phyloP scores from a whole-genome alignment of 2,797 vertebrate species.

The Taenioides sp. region DNA sequence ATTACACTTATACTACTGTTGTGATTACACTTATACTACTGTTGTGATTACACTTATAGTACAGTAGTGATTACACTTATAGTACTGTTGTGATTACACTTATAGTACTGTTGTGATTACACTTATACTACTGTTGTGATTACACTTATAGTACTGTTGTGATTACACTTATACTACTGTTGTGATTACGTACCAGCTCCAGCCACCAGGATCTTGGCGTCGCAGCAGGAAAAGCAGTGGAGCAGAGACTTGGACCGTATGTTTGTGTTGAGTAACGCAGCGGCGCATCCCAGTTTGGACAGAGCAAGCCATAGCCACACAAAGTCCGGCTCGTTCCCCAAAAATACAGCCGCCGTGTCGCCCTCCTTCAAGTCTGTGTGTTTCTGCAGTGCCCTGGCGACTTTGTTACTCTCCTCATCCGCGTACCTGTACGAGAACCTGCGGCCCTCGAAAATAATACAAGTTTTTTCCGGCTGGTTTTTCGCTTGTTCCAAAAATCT shows the following conservation, averaged over 20 bases:
- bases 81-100: no score
- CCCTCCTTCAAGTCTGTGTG: conserved; percentile 67
- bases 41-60: no score
- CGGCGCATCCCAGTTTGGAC: conserved; percentile 81
- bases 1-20: no score
- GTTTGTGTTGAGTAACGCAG: conserved; percentile 83
- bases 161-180: no score
- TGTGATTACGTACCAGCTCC: conserved; percentile 74
- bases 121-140: no score
- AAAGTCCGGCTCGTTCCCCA: conserved; percentile 80
- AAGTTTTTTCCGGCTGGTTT: conserved; percentile 71
- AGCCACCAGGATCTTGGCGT: conserved; percentile 77
- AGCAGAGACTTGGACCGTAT: conserved; percentile 79
- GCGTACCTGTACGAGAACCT: conserved; percentile 74
- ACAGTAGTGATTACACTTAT: no score
- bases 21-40: no score
- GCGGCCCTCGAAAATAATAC: conserved; percentile 73
- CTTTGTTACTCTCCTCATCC: conserved; percentile 79
- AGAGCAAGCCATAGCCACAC: conserved; percentile 84
- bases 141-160: no score
- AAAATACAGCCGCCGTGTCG: conserved; percentile 80
- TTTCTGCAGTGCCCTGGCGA: conserved; percentile 70
- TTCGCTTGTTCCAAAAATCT: conserved; percentile 66
- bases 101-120: no score
- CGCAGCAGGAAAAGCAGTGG: conserved; percentile 83